Percentiles rank a stretch among this genome's conserved stretches.
phyloP scores from a whole-genome alignment of 2,888 invertebrate genomes.

The Allacma fusca region DNA sequence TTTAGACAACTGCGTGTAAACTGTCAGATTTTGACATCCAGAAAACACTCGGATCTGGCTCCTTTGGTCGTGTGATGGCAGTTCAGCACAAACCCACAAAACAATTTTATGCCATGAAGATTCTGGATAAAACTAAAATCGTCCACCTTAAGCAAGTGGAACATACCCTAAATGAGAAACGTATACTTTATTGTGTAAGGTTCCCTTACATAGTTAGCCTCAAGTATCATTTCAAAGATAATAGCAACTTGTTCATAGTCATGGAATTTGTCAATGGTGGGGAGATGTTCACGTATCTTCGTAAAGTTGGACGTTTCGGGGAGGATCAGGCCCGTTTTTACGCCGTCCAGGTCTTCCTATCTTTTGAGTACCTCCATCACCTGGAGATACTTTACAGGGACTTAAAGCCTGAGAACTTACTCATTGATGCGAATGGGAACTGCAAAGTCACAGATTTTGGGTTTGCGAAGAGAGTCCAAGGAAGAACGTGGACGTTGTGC shows the following conservation, averaged over 20 bases:
- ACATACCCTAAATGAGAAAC: slow-evolving; percentile 90
- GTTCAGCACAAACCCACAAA: slow-evolving; percentile 66
- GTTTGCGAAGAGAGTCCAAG: slow-evolving; percentile 81
- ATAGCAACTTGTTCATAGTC: slow-evolving; percentile 82
- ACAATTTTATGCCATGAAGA: slow-evolving; percentile 99
- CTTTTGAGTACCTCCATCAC: slow-evolving; percentile 89
- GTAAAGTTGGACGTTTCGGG: slow-evolving; percentile 70
- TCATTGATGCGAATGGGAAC: slow-evolving; percentile 73
- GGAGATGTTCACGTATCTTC: slow-evolving; percentile 83
- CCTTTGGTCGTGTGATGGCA: slow-evolving; percentile 70
- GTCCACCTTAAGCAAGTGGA: slow-evolving; percentile 90
- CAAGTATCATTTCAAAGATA: slow-evolving; percentile 86
- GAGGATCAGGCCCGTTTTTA: slow-evolving; percentile 87
- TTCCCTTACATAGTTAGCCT: slow-evolving; percentile 91
- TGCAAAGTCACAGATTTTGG: slow-evolving; percentile 93
- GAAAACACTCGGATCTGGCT: slow-evolving; percentile 98
- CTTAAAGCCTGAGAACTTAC: slow-evolving; percentile 86
- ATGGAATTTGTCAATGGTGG: slow-evolving; percentile 87
- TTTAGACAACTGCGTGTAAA: slow-evolving; percentile 63
- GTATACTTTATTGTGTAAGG: slow-evolving; percentile 82
- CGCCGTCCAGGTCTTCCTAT: slow-evolving; percentile 89
- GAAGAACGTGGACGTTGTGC: slow-evolving; percentile 69
- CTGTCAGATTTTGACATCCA: slow-evolving; percentile 98
- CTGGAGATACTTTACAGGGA: slow-evolving; percentile 83
- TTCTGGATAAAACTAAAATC: slow-evolving; percentile 99